A percentile compares a stretch with the other conserved stretches of the same genome.
Evolutionary conservation across 2,113 vertebrate genomes (phyloP).

Genomic region (Megaceryle maxima): DNA sequence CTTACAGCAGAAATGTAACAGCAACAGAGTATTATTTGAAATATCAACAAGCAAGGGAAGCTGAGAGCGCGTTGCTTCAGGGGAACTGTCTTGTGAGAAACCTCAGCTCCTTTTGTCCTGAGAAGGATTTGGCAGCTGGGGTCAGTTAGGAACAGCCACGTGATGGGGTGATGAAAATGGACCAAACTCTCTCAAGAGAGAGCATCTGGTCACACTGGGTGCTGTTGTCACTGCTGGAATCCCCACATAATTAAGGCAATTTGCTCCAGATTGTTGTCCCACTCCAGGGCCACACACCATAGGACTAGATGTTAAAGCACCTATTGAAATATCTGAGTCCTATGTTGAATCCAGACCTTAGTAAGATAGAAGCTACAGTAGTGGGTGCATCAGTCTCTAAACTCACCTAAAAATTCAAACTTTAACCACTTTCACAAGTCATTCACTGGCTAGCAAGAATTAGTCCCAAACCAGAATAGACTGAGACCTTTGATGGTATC

Average conservation of each 20-base stretch:
- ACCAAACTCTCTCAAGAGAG: not conserved
- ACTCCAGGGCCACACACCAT: not conserved
- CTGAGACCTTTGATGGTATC: not conserved
- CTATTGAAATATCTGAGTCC: not conserved
- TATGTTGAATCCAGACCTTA: not conserved
- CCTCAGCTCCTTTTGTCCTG: not conserved
- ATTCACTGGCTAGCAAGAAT: not conserved
- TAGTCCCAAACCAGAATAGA: not conserved
- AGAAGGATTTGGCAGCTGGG: not conserved
- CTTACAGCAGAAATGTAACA: not conserved
- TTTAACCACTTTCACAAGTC: not conserved
- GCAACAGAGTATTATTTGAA: not conserved
- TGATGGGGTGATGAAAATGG: not conserved
- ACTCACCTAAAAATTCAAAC: not conserved
- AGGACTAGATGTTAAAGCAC: not conserved
- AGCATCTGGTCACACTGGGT: not conserved
- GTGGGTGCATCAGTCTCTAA: not conserved
- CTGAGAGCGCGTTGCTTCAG: not conserved
- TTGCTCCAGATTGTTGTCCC: not conserved
- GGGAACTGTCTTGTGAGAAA: not conserved
- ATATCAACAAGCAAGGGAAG: not conserved
- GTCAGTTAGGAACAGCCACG: accelerated
- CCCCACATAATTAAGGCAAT: not conserved
- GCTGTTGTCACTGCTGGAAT: not conserved
- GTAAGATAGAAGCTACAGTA: not conserved